phyloP scores from a whole-genome alignment of 2,113 vertebrate genomes.

The Condylura cristata region DNA sequence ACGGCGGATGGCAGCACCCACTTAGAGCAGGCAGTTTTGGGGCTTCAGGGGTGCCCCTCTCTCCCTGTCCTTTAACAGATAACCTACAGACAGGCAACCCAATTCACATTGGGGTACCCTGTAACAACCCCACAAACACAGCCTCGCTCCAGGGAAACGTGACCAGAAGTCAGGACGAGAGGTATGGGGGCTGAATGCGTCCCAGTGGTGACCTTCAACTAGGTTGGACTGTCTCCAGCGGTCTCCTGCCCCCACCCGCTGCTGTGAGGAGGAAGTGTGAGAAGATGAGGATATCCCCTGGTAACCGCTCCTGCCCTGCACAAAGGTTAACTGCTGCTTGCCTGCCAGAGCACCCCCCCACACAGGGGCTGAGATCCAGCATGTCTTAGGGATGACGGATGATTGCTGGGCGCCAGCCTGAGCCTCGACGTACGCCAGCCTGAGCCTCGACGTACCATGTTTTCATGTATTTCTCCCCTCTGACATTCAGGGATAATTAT shows the following conservation, averaged over 20 bases:
- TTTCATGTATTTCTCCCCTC: neutral
- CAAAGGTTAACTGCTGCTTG: neutral
- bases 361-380: neutral
- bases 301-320: fast-evolving
- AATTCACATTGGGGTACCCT: no score
- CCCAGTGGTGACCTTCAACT: neutral
- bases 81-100: no score
- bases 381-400: fast-evolving
- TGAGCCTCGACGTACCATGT: neutral
- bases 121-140: neutral
- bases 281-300: neutral
- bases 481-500: neutral
- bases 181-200: neutral
- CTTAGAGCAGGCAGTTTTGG: no score
- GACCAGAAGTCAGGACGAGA: neutral
- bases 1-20: no score
- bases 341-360: neutral
- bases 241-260: neutral
- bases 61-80: no score
- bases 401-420: neutral
- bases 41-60: no score
- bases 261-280: fast-evolving
- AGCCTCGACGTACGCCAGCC: no score
- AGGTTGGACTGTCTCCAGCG: fast-evolving
- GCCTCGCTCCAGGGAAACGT: neutral